phyloP scores from a whole-genome alignment of 2,113 vertebrate species.

The Ciconia stormi region DNA sequence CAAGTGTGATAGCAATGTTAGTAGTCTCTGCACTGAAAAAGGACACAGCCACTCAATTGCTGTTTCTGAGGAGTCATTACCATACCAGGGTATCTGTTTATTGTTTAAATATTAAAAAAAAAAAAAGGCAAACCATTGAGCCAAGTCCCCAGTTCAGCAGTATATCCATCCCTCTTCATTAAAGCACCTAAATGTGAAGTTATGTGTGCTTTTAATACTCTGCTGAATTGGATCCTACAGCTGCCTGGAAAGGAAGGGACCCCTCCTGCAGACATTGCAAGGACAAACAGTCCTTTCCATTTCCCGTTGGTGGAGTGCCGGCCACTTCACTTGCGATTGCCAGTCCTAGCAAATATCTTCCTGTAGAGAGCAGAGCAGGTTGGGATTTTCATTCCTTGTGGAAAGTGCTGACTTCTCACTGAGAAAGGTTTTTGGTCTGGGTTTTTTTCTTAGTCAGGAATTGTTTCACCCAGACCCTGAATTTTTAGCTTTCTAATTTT shows the following conservation, averaged over 20 bases:
- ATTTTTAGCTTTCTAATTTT: background rate
- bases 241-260: background rate
- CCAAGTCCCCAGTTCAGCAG: background rate
- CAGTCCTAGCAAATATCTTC: constrained; percentile 30
- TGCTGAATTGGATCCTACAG: background rate
- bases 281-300: background rate
- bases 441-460: too few species aligned
- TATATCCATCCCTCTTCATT: background rate
- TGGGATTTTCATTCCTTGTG: background rate
- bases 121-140: background rate
- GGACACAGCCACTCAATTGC: background rate
- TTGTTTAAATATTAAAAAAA: background rate
- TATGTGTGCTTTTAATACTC: background rate
- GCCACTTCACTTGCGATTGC: fast-evolving
- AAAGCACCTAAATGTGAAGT: fast-evolving
- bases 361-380: constrained; percentile 59
- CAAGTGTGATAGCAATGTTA: background rate
- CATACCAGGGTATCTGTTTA: background rate
- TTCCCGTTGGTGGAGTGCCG: background rate
- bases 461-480: background rate
- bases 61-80: background rate
- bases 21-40: background rate
- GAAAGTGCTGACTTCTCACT: background rate
- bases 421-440: background rate
- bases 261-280: background rate